Conservation (phyloP, 2,113 vertebrate genomes). For the Lagopus leucura region DNA sequence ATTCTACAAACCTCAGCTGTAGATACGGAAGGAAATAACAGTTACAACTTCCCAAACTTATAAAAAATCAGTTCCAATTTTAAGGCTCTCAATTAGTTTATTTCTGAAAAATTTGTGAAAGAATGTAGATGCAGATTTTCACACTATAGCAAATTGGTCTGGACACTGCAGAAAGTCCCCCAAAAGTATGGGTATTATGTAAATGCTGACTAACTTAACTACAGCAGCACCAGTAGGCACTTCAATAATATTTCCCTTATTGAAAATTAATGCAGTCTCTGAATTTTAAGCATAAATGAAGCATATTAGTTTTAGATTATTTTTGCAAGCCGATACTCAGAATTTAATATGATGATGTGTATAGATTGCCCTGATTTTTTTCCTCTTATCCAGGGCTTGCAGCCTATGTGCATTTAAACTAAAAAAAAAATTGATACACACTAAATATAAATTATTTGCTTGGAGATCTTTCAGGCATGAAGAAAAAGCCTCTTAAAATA, state of each 20-base stretch:
- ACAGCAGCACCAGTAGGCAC: slow-evolving; percentile 49
- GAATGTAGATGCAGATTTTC: neutral
- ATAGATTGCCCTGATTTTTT: slow-evolving; percentile 72
- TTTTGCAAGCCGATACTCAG: slow-evolving; percentile 71
- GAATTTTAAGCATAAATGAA: slow-evolving; percentile 76
- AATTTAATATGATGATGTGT: slow-evolving; percentile 77
- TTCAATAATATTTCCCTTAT: slow-evolving; percentile 56
- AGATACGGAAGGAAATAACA: neutral
- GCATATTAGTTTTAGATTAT: slow-evolving; percentile 74
- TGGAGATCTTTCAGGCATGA: slow-evolving; percentile 80
- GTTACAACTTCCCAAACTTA: neutral
- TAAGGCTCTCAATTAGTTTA: neutral
- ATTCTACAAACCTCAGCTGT: neutral
- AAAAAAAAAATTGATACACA: slow-evolving; percentile 78
- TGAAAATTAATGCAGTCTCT: slow-evolving; percentile 77
- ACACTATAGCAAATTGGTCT: neutral
- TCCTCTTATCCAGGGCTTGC: slow-evolving; percentile 76
- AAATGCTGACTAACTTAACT: slow-evolving; percentile 49
- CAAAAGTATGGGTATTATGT: neutral
- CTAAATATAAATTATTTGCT: slow-evolving; percentile 83
- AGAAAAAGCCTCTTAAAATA: slow-evolving; percentile 84
- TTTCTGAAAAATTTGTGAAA: neutral
- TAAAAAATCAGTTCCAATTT: neutral
- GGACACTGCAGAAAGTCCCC: neutral
- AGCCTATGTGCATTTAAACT: slow-evolving; percentile 77